Evolutionary conservation across 2,888 invertebrate species (phyloP).

Genomic region (Dyspetes luteomarginatus): DNA sequence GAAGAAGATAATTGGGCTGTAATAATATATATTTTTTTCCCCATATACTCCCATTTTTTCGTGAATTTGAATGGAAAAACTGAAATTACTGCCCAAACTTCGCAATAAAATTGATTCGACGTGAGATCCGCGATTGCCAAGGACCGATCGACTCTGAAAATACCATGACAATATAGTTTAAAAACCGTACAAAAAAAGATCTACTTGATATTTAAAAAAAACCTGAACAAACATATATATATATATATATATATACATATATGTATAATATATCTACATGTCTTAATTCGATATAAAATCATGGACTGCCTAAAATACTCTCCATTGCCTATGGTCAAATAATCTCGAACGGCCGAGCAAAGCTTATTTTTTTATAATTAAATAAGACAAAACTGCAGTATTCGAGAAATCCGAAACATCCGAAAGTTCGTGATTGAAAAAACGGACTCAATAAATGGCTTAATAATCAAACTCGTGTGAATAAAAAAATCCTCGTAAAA

Average conservation of each 20-base stretch:
- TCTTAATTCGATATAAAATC: constrained; percentile 11
- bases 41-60: not conserved
- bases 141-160: constrained; percentile 11
- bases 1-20: constrained; percentile 3
- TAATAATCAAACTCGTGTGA: constrained; percentile 34
- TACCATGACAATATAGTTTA: constrained; percentile 65
- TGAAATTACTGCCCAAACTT: constrained; percentile 18
- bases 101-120: constrained; percentile 23
- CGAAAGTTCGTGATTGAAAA: constrained; percentile 20
- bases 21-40: constrained; percentile 11
- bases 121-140: constrained; percentile 1
- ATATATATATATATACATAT: constrained; percentile 9
- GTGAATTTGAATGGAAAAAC: constrained; percentile 18
- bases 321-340: constrained; percentile 49
- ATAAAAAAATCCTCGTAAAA: constrained; percentile 8
- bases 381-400: constrained; percentile 14
- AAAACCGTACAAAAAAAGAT: constrained; percentile 31
- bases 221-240: not conserved
- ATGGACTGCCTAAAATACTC: constrained; percentile 57
- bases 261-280: constrained; percentile 1
- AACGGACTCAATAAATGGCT: constrained; percentile 56
- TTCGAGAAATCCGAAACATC: constrained; percentile 64
- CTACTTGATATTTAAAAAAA: not conserved
- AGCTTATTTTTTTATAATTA: constrained; percentile 58
- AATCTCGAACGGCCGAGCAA: constrained; percentile 40